Base-by-base conservation (phyloP, 2,888 invertebrate species). In the Acleris holmiana region DNA sequence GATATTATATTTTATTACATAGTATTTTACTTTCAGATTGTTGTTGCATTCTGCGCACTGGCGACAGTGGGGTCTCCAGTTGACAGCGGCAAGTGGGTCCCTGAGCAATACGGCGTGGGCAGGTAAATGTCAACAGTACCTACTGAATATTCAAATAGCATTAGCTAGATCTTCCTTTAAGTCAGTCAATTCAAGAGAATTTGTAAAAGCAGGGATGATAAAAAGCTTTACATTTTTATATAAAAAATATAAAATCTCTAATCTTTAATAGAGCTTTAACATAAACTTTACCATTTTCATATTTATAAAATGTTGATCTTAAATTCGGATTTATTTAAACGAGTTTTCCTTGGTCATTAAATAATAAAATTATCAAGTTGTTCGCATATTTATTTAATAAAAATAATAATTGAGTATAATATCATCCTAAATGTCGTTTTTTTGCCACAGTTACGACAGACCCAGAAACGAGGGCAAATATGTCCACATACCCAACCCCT, bases 401-500 rank as follows among this genome's bases (percentile, higher is more conserved):
- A 35, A 35, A 13, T 35, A 35, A 13, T 13, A 13, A 8, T 35
- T 44, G 15, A n/a, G 7, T 41, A n/a, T 41, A 44, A 55, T n/a
- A 21, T 21, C 29, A 25, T 65, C 50, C 55, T 51, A 60, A 63
- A 64, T 69, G 68, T 65, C 57, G 35, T 54, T 41, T 56, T 51
- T 71, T 71, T 40, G 75, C 70, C 60, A 62, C 75, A 91, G 89
- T 69, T 94, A 94, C 77, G 75, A 90, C 75, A 54, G 67, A 48
- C 93, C 93, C 4, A 77, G 80, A 35, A 76, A 93, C 62, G 93
- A 91, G 68, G 93, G 93, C 2, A 92, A 88, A 79, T 94, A 94
- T 75, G 76, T 91, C 35, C 94, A 94, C 72, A 76, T 91, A 61
- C 93, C 93, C 4, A 90, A 91, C 69, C 93, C 93, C 0, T 94